Evolutionary conservation across 1,140 invertebrate species (phyloP), one percentile per base, ranked within the genome.

Genomic region (Drosophila kikkawai): DNA sequence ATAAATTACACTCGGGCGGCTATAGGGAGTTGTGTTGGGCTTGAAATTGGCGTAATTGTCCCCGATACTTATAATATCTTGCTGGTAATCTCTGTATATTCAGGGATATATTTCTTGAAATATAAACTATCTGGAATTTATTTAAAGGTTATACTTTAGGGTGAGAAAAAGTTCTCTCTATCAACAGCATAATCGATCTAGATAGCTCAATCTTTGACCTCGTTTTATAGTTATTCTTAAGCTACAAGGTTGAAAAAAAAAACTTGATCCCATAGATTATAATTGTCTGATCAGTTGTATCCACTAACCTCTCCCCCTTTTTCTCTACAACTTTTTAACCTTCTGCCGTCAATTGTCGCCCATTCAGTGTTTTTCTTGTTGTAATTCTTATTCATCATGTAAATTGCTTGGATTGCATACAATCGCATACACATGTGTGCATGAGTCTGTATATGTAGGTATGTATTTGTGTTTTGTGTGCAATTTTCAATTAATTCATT

Each of bases 401-500:
- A 84, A 84, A 84, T 85, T 85, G 81, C 66, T 75, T 19, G 61
- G 69, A 65, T 83, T 83, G 64, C 67, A 69, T 69, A 53, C 41
- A 37, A 15, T 55, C 19, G 26, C 26, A 29, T 37, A 56, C 61
- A 77, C 55, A 47, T 65, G 58, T 26, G 13, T 26, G 7, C 26
- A 29, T 15, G 7, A 26, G 7, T 17, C 8, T 42, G 7, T 42
- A n/a, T 50, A 4, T 36, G 22, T 56, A 44, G 29, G 45, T 19
- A 8, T 56, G 39, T 70, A 22, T 56, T 34, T 74, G 51, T 84
- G 65, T 42, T 65, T 45, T 70, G 56, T 71, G 73, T 78, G 82
- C 82, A 87, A 85, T 84, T 79, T 74, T 80, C 77, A 79, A 75
- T 84, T 84, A 85, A 85, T 87, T 87, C 80, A 68, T 76, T 69